phyloP scores from a whole-genome alignment of 2,797 vertebrate genomes.

The Anguilla marmorata region DNA sequence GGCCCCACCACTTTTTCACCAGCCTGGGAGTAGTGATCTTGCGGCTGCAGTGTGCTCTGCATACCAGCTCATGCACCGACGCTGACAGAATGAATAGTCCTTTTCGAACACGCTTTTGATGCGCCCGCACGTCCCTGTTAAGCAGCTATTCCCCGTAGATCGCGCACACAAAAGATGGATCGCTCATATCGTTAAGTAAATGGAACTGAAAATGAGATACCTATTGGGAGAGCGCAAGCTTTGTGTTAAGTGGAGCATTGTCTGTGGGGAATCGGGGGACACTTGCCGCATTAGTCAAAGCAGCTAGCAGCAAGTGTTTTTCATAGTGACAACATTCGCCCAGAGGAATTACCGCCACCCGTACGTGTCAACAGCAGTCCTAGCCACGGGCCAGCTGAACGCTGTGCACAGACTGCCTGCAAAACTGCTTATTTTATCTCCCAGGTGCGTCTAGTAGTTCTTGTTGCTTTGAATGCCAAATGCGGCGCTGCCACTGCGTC shows the following conservation, averaged over 20 bases:
- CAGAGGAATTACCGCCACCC: not conserved
- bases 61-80: not conserved
- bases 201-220: not conserved
- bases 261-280: not conserved
- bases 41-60: not conserved
- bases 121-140: not conserved
- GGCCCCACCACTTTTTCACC: not conserved
- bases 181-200: not conserved
- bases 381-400: not conserved
- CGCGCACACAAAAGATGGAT: not conserved
- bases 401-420: not conserved
- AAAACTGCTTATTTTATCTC: not conserved
- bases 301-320: not conserved
- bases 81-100: not conserved
- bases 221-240: not conserved
- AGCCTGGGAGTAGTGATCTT: not conserved
- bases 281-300: not conserved
- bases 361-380: not conserved
- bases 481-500: not conserved
- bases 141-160: not conserved
- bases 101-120: not conserved
- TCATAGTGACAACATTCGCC: constrained; percentile 1
- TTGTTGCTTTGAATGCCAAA: not conserved
- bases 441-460: not conserved
- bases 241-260: not conserved